These are phyloP conservation scores for Drosophila aldrichi DNA, from an alignment of 2,888 invertebrate genomes.

Conservation along the genomic window DNA sequence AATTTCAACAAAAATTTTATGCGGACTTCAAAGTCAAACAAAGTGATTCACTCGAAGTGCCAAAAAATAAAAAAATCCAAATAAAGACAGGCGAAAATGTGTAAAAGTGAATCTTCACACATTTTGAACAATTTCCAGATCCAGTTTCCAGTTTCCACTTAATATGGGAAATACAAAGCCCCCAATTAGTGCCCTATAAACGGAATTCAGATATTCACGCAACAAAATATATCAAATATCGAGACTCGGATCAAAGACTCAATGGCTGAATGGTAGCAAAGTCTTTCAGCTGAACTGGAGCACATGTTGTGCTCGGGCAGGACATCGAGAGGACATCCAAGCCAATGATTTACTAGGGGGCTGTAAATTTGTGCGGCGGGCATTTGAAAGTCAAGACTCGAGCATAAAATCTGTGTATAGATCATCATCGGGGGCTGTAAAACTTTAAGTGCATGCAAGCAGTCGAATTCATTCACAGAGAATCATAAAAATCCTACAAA, in stretches of 20 bases:
- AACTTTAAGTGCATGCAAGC: conserved; percentile 51
- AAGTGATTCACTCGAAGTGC: conserved; percentile 43
- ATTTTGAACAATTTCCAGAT: conserved; percentile 19
- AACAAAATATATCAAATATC: conserved; percentile 20
- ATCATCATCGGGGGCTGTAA: conserved; percentile 65
- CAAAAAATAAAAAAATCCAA: conserved; percentile 15
- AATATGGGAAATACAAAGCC: conserved; percentile 69
- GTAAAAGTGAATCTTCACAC: conserved; percentile 43
- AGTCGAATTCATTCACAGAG: conserved; percentile 65
- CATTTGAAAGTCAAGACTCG: conserved; percentile 24
- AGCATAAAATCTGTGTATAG: conserved; percentile 43
- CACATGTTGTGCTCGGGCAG: conserved; percentile 52
- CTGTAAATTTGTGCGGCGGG: conserved; percentile 67
- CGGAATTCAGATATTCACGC: conserved; percentile 32
- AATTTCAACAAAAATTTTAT: conserved; percentile 6
- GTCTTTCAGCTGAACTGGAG: conserved; percentile 38
- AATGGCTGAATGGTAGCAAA: conserved; percentile 37
- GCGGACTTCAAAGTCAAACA: conserved; percentile 10
- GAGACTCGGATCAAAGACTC: conserved; percentile 19
- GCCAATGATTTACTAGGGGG: conserved; percentile 61
- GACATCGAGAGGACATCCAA: background rate
- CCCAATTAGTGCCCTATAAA: conserved; percentile 65
- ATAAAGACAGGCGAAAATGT: conserved; percentile 44
- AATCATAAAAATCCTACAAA: conserved; percentile 49
- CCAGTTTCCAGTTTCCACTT: conserved; percentile 52